These are phyloP conservation scores for Gambusia yucatana DNA, from an alignment of 2,797 vertebrate species.

Conservation along the genomic window DNA sequence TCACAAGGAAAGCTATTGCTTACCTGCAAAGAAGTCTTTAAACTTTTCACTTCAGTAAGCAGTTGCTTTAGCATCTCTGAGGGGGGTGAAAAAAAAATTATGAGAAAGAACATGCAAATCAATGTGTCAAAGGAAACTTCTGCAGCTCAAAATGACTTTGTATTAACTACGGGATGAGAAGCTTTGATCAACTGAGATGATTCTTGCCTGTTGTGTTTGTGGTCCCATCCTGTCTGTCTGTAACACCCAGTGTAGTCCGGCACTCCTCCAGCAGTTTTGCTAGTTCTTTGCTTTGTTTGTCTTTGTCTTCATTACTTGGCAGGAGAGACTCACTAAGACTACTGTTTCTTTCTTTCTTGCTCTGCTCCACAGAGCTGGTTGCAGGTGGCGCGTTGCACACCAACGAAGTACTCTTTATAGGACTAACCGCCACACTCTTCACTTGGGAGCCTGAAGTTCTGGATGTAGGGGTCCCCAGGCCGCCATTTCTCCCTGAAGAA, in stretches of 20 bases:
- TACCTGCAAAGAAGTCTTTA: conserved; percentile 79
- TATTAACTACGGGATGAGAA: not conserved
- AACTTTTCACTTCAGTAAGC: conserved; percentile 73
- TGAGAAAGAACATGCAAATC: conserved; percentile 33
- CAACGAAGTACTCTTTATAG: conserved; percentile 48
- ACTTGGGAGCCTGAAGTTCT: conserved; percentile 29
- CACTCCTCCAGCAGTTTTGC: conserved; percentile 75
- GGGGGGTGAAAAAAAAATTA: conserved; percentile 55
- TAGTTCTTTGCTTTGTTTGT: conserved; percentile 53
- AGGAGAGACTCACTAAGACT: conserved; percentile 60
- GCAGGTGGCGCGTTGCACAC: conserved; percentile 36
- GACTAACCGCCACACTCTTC: conserved; percentile 42
- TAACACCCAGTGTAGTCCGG: conserved; percentile 60
- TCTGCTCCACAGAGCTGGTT: conserved; percentile 35
- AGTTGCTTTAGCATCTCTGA: conserved; percentile 75
- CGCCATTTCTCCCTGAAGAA: conserved; percentile 46
- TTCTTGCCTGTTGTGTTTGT: conserved; percentile 66
- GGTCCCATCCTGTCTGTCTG: conserved; percentile 44
- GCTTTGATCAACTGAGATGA: not conserved
- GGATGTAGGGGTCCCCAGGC: conserved; percentile 53
- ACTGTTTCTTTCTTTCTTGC: conserved; percentile 68
- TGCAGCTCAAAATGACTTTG: not conserved
- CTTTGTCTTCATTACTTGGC: conserved; percentile 16
- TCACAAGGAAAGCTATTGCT: conserved; percentile 29
- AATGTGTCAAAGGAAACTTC: conserved; percentile 36